Evolutionary conservation across 1,140 invertebrate species (phyloP).

Genomic region (Teleopsis dalmanni): DNA sequence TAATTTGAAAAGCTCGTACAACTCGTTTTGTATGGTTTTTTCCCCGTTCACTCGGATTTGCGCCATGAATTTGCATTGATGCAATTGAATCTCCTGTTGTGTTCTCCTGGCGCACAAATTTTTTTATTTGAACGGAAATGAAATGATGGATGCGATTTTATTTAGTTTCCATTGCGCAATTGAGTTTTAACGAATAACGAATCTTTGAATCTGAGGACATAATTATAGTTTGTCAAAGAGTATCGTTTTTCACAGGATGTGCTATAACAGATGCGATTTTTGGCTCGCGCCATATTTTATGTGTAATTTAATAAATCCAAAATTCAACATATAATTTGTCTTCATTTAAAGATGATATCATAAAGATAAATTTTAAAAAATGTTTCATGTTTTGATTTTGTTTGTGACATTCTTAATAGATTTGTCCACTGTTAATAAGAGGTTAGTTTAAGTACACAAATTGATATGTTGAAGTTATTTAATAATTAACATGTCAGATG

Average conservation of each 20-base stretch:
- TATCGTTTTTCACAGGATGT: constrained; percentile 32
- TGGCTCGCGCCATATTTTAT: constrained; percentile 8
- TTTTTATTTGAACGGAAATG: constrained; percentile 9
- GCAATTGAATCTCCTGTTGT: not conserved
- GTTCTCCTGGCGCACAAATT: not conserved
- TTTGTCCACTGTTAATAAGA: too few relatives aligned
- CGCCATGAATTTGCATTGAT: too few relatives aligned
- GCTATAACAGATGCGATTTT: constrained; percentile 6
- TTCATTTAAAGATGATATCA: too few relatives aligned
- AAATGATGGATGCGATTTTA: constrained; percentile 9
- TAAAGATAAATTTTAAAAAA: too few relatives aligned
- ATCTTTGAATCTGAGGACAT: constrained; percentile 14
- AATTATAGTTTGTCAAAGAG: constrained; percentile 25
- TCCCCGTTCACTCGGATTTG: too few relatives aligned
- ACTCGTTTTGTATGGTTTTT: too few relatives aligned
- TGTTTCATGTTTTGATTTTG: too few relatives aligned
- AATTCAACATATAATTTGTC: not conserved
- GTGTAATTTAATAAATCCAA: not conserved
- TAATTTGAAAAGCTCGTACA: too few relatives aligned
- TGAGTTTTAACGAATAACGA: constrained; percentile 1
- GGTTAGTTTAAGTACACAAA: too few relatives aligned
- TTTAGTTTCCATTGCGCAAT: constrained; percentile 9
- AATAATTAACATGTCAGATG: too few relatives aligned
- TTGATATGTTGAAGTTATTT: too few relatives aligned
- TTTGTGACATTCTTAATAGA: too few relatives aligned